Evolutionary conservation across 2,797 vertebrate species (phyloP).

Genomic region (Alectoris magna): DNA sequence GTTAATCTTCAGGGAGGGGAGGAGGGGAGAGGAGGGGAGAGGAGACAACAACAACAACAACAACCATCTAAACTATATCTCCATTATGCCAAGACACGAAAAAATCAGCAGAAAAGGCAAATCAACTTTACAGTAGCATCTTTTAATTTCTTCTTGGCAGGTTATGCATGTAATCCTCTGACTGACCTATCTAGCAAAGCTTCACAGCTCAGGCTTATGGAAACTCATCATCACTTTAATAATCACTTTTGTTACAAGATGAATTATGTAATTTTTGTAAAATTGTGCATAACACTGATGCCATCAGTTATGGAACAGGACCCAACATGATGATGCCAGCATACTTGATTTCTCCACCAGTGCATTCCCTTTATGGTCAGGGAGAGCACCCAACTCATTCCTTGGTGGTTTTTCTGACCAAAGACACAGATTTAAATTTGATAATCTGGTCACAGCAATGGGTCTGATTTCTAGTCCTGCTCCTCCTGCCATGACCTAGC

Average conservation of each 20-base stretch:
- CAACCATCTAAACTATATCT: not conserved
- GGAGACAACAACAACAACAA: not conserved
- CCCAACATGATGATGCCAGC: rapidly evolving
- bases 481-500: not conserved
- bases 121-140: not conserved
- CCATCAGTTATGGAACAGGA: not conserved
- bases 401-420: rapidly evolving
- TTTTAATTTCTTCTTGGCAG: not conserved
- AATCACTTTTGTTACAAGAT: not conserved
- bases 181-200: not conserved
- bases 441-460: not conserved
- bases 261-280: not conserved
- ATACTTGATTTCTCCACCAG: not conserved
- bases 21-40: too few relatives aligned
- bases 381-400: not conserved
- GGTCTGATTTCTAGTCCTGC: not conserved
- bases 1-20: not conserved
- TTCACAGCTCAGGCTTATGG: not conserved
- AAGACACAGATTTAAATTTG: not conserved
- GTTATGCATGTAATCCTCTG: not conserved
- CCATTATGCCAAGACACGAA: not conserved
- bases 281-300: not conserved
- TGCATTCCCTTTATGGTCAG: rapidly evolving
- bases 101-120: not conserved
- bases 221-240: not conserved